phyloP scores from a whole-genome alignment of 2,113 vertebrate species.

The Clupea harengus region DNA sequence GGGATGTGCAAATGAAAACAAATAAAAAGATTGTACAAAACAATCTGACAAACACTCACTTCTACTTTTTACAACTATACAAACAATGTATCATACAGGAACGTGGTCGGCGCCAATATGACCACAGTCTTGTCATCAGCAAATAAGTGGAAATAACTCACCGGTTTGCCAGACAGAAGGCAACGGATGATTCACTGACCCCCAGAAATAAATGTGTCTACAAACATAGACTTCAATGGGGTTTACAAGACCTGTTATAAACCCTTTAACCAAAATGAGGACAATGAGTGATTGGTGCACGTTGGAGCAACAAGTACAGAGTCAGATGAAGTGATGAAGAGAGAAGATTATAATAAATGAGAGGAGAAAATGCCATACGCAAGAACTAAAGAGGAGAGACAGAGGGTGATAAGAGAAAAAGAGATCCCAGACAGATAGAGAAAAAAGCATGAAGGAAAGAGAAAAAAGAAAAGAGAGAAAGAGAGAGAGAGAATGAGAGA shows the following conservation, averaged over 20 bases:
- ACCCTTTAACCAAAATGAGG: not conserved
- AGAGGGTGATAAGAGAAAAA: not conserved
- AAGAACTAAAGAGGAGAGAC: not conserved
- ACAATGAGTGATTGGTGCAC: not conserved
- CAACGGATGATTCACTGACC: not conserved
- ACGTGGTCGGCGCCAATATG: not conserved
- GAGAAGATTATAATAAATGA: not conserved
- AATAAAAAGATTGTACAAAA: not conserved
- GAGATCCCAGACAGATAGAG: not conserved
- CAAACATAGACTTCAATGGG: not conserved
- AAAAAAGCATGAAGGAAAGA: not conserved
- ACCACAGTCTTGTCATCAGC: not conserved
- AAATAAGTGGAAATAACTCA: not conserved
- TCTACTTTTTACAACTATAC: not conserved
- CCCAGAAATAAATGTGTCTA: not conserved
- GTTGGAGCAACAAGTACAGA: not conserved
- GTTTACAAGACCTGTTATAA: not conserved
- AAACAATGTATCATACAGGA: not conserved
- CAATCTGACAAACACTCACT: not conserved
- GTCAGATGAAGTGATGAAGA: not conserved
- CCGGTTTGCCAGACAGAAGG: not conserved
- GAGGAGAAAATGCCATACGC: not conserved
- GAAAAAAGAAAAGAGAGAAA: not conserved
- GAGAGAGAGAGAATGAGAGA: not conserved
- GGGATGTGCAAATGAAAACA: not conserved